These are phyloP conservation scores for Adineta ricciae DNA, from an alignment of 2,888 invertebrate genomes.

Conservation along the genomic window DNA sequence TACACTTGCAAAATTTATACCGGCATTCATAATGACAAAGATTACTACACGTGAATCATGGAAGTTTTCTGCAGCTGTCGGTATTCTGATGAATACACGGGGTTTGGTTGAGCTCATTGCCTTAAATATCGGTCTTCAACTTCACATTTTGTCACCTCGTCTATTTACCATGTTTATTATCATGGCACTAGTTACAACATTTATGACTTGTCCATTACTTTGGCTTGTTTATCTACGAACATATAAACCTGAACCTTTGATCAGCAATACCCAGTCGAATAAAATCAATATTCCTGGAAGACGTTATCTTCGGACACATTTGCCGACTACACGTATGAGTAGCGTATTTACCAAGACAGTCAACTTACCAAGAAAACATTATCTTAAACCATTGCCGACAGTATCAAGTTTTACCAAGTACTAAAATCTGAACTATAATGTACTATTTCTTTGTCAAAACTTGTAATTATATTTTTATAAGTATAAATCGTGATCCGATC, in stretches of 20 bases:
- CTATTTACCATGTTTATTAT: background rate
- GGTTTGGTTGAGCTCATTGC: background rate
- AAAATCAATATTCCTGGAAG: background rate
- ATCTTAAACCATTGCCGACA: too few species aligned
- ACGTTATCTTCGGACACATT: too few species aligned
- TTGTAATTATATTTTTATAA: too few species aligned
- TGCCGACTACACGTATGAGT: too few species aligned
- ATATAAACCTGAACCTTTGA: background rate
- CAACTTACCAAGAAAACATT: too few species aligned
- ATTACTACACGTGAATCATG: background rate
- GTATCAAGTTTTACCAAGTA: too few species aligned
- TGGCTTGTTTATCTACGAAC: background rate
- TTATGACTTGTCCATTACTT: background rate
- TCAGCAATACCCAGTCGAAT: too few species aligned
- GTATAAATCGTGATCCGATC: too few species aligned
- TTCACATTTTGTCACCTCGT: background rate
- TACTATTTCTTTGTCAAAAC: too few species aligned
- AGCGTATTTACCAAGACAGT: too few species aligned
- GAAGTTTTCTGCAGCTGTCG: background rate
- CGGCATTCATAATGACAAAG: background rate
- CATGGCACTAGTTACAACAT: background rate
- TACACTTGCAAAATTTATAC: background rate
- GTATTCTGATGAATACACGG: background rate
- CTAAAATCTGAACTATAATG: too few species aligned
- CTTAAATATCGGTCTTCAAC: background rate